Evolutionary conservation across 2,888 invertebrate genomes (phyloP).

Genomic region (Yponomeuta plumbellus): DNA sequence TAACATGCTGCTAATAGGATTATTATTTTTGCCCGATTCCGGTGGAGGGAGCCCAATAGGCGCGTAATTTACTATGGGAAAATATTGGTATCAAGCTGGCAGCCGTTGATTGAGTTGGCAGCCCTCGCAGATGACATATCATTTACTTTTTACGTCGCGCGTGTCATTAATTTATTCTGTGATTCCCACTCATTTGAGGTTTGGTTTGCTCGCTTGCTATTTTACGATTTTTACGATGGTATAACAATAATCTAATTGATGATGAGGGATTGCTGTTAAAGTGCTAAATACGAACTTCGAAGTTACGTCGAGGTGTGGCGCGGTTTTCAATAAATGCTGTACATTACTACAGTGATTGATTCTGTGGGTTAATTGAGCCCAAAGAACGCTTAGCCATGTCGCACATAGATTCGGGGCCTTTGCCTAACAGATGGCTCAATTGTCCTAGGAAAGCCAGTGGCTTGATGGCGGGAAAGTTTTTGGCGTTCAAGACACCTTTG

Average conservation of each 20-base stretch:
- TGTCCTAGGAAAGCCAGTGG: constrained; percentile 89
- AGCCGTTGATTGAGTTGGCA: too few relatives aligned
- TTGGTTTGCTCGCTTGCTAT: too few relatives aligned
- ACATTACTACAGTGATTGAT: background rate
- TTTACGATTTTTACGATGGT: too few relatives aligned
- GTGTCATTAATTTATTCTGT: too few relatives aligned
- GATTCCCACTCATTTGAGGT: too few relatives aligned
- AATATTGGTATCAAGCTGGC: too few relatives aligned
- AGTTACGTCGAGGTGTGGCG: background rate
- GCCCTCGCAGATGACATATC: too few relatives aligned
- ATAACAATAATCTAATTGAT: background rate
- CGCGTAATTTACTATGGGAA: too few relatives aligned
- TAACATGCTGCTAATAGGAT: too few relatives aligned
- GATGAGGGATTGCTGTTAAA: background rate
- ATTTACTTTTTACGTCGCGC: too few relatives aligned
- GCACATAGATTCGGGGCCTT: constrained; percentile 72
- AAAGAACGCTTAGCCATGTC: constrained; percentile 38
- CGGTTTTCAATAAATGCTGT: background rate
- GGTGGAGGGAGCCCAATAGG: too few relatives aligned
- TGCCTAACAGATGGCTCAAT: constrained; percentile 91
- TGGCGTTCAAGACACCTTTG: constrained; percentile 97
- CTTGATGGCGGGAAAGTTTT: constrained; percentile 87
- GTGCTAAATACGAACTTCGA: background rate
- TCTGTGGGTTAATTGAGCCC: background rate
- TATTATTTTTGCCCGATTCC: too few relatives aligned